Base-by-base conservation (phyloP, 1,140 invertebrate genomes). In the Bombus confusus region DNA sequence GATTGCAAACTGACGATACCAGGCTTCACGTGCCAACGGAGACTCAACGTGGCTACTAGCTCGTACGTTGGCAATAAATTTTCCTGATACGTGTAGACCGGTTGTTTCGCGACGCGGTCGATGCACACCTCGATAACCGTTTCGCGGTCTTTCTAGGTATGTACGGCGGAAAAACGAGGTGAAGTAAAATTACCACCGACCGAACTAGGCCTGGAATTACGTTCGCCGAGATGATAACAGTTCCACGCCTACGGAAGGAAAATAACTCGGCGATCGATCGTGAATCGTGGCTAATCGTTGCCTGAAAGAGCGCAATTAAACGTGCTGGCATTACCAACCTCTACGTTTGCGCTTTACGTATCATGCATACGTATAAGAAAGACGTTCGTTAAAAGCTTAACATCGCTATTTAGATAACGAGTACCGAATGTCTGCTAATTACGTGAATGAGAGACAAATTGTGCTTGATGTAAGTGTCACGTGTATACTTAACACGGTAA, bases 241-340 rank as follows among this genome's bases (percentile, higher is more conserved):
- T 34, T 80, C 77, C 77, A 39, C 80, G 34, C 72, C 80, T 66
- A 75, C 57, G n/a, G 18, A 34, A 75, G 41, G 72, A 75, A 83
- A 83, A 75, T 83, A 83, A 83, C 62, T 52, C 34, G 3, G 10
- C 25, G 62, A 57, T 83, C 81, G 72, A 83, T 83, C 81, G 43
- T 75, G 39, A 66, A 83, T 76, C 59, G 41, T 43, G 59, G 43
- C 22, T 76, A 83, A 83, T 83, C 31, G 59, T 68, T 77, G 52
- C n/a, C 34, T 57, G 80, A 73, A 82, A 82, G 52, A 72, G 78
- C 43, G 37, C 71, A 82, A 83, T 83, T 83, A 76, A 15, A 76
- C 28, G 9, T 13, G 72, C n/a, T 43, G 57, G 71, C 8, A 57
- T 76, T 76, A 52, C 71, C 52, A 81, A 34, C 15, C 22, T 37